Base-by-base conservation (phyloP, 2,797 vertebrate genomes). In the Todus mexicanus region DNA sequence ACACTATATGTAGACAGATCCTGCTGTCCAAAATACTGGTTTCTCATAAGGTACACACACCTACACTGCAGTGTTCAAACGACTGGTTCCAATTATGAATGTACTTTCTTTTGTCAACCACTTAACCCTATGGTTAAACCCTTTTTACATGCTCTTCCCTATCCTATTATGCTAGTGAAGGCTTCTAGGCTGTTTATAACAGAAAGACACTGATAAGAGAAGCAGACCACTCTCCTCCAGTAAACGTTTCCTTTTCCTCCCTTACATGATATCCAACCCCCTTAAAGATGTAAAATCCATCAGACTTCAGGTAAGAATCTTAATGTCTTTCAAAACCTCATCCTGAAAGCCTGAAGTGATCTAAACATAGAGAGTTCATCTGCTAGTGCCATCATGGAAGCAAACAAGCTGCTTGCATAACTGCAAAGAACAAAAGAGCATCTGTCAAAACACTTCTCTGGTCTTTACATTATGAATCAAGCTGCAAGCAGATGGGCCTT, bases 391-490 rank as follows among this genome's bases (percentile, higher is more conserved):
- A 92, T 70, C 77, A 70, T 7, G 22, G 78, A 89, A 93, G 25
- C 54, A 85, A 88, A 78, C 53, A 68, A 68, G 50, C 51, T 72
- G 64, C 64, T 65, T 81, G 45, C 29, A 3, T 84, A 93, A 90
- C n/a, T 63, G 76, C 70, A 60, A 91, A 93, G 85, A 91, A 79
- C 66, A 84, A 83, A 87, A 51, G n/a, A 83, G 57, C 50, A 91
- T 68, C 60, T 87, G 64, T 47, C 84, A 91, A 74, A 90, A 84
- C 35, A 50, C 35, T 93, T 64, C 35, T 56, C 66, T 43, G 59
- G 86, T 56, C 88, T 84, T 84, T 68, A 76, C 31, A 20, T 80
- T 80, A 86, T 7, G 40, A 89, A 90, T 38, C 27, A 71, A 86
- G 71, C 65, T 82, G n/a, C 38, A 68, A 87, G 56, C 51, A 68